Conservation (phyloP, 1,140 invertebrate genomes). For the Steinernema khuongi region DNA sequence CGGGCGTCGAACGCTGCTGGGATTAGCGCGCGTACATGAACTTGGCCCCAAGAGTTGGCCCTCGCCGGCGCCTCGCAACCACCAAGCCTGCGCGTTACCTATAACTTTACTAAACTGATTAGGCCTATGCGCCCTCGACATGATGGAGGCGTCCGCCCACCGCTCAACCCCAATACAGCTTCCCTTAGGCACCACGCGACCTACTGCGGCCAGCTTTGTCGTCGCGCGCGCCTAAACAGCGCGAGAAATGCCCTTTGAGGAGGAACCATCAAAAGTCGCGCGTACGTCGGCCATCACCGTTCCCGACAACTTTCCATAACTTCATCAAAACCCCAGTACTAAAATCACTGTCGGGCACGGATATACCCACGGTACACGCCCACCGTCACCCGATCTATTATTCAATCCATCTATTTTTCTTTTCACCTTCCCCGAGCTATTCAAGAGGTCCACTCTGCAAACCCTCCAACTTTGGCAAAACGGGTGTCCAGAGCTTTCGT, state of each 20-base stretch:
- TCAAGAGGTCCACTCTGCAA: neutral
- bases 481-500: neutral
- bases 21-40: no score
- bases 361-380: neutral
- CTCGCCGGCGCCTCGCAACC: neutral
- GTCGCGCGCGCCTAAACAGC: constrained; percentile 1
- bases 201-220: neutral
- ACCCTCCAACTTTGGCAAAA: neutral
- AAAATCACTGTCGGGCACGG: neutral
- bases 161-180: constrained; percentile 4
- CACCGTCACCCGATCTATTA: neutral
- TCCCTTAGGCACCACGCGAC: constrained; percentile 7
- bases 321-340: no score
- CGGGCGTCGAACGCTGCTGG: neutral
- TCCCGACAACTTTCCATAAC: no score
- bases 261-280: neutral
- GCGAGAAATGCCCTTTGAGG: neutral
- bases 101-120: constrained; percentile 17
- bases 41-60: neutral
- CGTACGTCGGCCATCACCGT: no score
- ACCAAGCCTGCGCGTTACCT: neutral
- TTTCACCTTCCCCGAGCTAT: neutral
- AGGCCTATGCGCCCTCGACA: constrained; percentile 13
- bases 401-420: constrained; percentile 1
- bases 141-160: constrained; percentile 14